A percentile compares a stretch with the other conserved stretches of the same genome.
Conservation (phyloP, 2,113 vertebrate genomes). For the Psittacula cyanocephala region DNA sequence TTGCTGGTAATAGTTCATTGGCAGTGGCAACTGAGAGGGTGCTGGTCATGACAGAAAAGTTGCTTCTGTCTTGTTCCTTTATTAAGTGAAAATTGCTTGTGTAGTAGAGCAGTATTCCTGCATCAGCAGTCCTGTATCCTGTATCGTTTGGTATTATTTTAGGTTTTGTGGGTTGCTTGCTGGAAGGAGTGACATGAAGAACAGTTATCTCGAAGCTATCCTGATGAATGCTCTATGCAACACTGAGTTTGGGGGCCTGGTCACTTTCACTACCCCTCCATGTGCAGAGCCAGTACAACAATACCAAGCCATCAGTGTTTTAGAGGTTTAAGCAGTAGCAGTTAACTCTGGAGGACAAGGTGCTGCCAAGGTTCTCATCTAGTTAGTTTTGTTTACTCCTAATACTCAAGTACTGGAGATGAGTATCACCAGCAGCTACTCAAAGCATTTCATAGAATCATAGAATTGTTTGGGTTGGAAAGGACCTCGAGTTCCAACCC, state of each 20-base stretch:
- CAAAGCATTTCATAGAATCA: not conserved
- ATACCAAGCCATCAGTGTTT: rapidly evolving
- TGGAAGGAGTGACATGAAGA: not conserved
- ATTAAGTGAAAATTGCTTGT: not conserved
- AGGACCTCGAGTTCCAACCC: not conserved
- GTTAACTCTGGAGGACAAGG: not conserved
- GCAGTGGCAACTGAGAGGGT: not conserved
- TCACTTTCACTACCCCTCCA: not conserved
- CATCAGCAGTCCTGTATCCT: not conserved
- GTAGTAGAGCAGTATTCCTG: not conserved
- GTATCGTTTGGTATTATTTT: not conserved
- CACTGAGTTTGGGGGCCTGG: rapidly evolving
- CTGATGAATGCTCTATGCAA: not conserved
- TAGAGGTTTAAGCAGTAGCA: not conserved
- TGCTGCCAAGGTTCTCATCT: not conserved
- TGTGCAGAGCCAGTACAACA: not conserved
- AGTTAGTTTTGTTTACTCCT: not conserved
- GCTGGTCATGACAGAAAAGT: not conserved
- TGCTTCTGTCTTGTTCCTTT: not conserved
- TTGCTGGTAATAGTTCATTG: not conserved
- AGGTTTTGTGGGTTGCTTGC: not conserved
- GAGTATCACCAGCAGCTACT: not conserved
- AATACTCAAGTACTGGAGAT: not conserved
- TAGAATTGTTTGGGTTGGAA: not conserved
- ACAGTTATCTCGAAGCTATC: not conserved